Percentiles rank a stretch among this genome's conserved stretches.
Evolutionary conservation across 2,797 vertebrate genomes (phyloP).

Genomic region (Urophycis tenuis): DNA sequence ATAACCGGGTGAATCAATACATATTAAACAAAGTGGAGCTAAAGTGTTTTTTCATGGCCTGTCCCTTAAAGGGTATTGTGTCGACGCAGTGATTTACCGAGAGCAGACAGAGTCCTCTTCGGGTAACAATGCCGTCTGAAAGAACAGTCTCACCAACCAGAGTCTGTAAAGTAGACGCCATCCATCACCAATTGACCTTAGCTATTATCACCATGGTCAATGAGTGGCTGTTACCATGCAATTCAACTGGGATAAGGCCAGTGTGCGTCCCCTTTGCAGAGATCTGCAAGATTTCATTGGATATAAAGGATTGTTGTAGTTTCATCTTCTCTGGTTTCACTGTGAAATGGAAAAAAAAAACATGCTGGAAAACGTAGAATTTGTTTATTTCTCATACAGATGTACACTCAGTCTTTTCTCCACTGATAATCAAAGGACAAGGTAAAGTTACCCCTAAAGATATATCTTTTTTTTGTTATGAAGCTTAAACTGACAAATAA

Average conservation of each 20-base stretch:
- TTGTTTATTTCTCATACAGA: slow-evolving; percentile 55
- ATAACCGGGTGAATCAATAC: background rate
- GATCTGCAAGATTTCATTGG: background rate
- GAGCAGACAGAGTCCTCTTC: background rate
- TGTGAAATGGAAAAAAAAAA: slow-evolving; percentile 9
- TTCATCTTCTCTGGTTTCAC: background rate
- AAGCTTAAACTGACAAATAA: slow-evolving; percentile 29
- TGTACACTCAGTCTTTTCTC: slow-evolving; percentile 44
- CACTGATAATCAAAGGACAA: slow-evolving; percentile 31
- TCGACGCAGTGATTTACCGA: background rate
- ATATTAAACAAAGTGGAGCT: background rate
- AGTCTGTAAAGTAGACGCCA: background rate
- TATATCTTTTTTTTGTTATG: slow-evolving; percentile 6
- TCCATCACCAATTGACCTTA: background rate
- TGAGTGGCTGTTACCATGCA: background rate
- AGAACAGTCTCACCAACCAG: too few species aligned
- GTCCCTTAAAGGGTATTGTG: background rate
- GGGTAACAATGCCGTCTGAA: too few species aligned
- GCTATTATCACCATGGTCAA: background rate
- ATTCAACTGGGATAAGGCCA: background rate
- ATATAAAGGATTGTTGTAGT: background rate
- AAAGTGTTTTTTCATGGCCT: background rate
- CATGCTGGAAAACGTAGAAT: slow-evolving; percentile 52
- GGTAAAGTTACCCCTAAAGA: slow-evolving; percentile 20
- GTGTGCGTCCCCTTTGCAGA: background rate